These are phyloP conservation scores for Drosophila neotestacea DNA, from an alignment of 2,888 invertebrate species.

Conservation along the genomic window DNA sequence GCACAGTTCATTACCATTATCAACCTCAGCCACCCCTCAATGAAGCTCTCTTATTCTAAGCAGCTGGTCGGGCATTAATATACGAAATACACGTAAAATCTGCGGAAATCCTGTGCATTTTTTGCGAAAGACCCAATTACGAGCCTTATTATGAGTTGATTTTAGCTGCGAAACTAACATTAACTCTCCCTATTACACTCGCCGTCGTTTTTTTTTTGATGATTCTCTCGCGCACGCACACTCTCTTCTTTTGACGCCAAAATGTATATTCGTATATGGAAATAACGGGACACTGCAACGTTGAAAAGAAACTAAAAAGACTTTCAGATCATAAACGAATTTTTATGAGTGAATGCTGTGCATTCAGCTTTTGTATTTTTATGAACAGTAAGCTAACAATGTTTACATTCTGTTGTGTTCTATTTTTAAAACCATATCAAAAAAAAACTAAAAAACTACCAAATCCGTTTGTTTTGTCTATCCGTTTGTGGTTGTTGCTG, in stretches of 20 bases:
- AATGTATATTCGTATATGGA: conserved; percentile 32
- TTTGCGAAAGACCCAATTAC: conserved; percentile 56
- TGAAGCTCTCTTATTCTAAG: conserved; percentile 11
- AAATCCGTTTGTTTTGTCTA: conserved; percentile 8
- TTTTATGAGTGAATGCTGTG: conserved; percentile 57
- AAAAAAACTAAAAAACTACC: conserved; percentile 22
- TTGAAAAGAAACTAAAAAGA: conserved; percentile 42
- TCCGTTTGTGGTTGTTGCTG: conserved; percentile 17
- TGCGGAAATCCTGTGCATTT: conserved; percentile 72
- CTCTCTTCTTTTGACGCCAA: conserved; percentile 36
- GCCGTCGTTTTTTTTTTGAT: neutral
- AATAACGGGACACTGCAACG: conserved; percentile 48
- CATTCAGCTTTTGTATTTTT: conserved; percentile 69
- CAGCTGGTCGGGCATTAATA: conserved; percentile 64
- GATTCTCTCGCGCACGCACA: conserved; percentile 17
- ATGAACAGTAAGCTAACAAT: conserved; percentile 75
- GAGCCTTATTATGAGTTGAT: conserved; percentile 48
- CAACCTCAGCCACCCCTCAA: conserved; percentile 1
- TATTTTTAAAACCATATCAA: conserved; percentile 70
- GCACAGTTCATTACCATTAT: conserved; percentile 24
- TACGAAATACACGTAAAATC: conserved; percentile 61
- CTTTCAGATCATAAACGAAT: conserved; percentile 65
- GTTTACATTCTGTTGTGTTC: conserved; percentile 68
- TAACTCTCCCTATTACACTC: conserved; percentile 1
- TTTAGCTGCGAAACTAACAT: conserved; percentile 28